Base-by-base conservation (phyloP, 2,888 invertebrate species). In the Napeogenes sylphis region DNA sequence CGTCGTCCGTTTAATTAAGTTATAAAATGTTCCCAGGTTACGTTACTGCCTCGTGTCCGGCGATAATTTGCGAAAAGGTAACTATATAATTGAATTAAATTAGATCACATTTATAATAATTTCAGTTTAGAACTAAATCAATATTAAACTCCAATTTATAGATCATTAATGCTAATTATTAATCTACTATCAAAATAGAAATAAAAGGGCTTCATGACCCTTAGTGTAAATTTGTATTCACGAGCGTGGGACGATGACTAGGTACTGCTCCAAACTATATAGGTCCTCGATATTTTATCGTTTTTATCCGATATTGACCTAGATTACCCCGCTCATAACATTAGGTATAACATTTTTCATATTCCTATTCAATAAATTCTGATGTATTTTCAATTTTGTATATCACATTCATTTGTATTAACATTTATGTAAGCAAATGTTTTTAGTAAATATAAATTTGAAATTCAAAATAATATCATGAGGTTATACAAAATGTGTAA, bases 11-110 rank as follows among this genome's bases (percentile, higher is more conserved):
- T 76, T 75, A 75, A 81, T 79, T 80, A 81, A 81, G 69, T 76
- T 75, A 74, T 75, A 76, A 79, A 81, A 78, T 84, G 79, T 82
- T 87, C 81, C 70, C 87, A 89, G 88, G 79, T 87, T 83, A 75
- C 83, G 80, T 81, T 80, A 79, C 84, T 76, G 81, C 80, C 80
- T 82, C 80, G 76, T 79, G 78, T 77, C 75, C 72, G 76, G 63
- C 81, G 82, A 86, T 87, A 82, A 89, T 87, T 87, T 86, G 86
- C 84, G 78, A 84, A 82, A 83, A 85, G 86, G 88, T 87, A 83
- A 85, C 81, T 79, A 71, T 75, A 76, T 70, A 21, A 47, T 47
- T 47, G 4, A 12, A 51, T 51, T 51, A 51, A 62, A 55, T 61
- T 32, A 30, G 13, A 56, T 57, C 45, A 63, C 46, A 66, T 56